Conservation (phyloP, 2,888 invertebrate species). For the Agriopis marginaria region DNA sequence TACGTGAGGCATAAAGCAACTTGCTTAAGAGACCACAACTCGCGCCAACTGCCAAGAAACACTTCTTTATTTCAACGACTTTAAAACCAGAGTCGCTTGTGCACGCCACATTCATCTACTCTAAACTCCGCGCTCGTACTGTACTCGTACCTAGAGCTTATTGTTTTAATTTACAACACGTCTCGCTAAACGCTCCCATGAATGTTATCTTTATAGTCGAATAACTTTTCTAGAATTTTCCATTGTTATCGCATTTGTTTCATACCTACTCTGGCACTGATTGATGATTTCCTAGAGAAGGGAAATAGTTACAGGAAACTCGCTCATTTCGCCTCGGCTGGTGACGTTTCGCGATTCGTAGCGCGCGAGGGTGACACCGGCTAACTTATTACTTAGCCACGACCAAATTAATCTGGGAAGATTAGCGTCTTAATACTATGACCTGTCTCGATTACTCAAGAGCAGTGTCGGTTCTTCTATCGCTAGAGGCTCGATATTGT, state of each 20-base stretch:
- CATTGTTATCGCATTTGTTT: constrained; percentile 50
- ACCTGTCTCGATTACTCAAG: constrained; percentile 78
- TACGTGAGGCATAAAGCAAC: constrained; percentile 68
- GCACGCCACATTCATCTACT: constrained; percentile 46
- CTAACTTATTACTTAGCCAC: constrained; percentile 81
- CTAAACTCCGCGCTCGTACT: constrained; percentile 50
- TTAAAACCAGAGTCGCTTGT: constrained; percentile 57
- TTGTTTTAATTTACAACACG: constrained; percentile 72
- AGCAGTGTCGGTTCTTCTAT: constrained; percentile 73
- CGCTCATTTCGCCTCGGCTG: constrained; percentile 54
- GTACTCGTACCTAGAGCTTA: constrained; percentile 52
- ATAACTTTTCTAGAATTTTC: constrained; percentile 58
- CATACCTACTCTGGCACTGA: constrained; percentile 47
- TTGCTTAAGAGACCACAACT: constrained; percentile 63
- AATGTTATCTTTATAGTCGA: constrained; percentile 67
- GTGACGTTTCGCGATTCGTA: constrained; percentile 67
- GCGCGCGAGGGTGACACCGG: constrained; percentile 52
- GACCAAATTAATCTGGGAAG: constrained; percentile 81
- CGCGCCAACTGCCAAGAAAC: constrained; percentile 51
- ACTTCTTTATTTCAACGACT: constrained; percentile 57
- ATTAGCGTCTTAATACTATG: constrained; percentile 75
- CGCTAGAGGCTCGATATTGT: constrained; percentile 78
- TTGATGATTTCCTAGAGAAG: constrained; percentile 58
- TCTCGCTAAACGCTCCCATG: constrained; percentile 61
- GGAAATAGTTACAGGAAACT: constrained; percentile 53